Conservation (phyloP, 2,888 invertebrate species). For the Zonitis immaculata region DNA sequence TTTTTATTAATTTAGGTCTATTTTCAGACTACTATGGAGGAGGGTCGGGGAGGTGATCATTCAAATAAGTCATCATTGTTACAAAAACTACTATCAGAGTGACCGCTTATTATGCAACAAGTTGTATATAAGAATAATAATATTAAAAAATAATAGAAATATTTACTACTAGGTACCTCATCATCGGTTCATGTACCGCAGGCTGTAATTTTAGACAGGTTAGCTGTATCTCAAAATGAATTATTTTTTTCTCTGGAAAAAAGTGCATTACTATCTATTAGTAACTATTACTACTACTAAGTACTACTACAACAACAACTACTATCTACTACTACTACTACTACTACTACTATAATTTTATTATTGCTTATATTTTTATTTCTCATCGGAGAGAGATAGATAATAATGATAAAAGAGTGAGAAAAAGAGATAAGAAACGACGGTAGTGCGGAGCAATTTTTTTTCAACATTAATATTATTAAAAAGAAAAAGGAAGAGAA, state of each 20-base stretch:
- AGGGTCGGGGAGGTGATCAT: slow-evolving; percentile 71
- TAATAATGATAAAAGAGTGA: neutral
- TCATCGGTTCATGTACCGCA: slow-evolving; percentile 48
- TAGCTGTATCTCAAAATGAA: slow-evolving; percentile 43
- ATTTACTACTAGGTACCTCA: slow-evolving; percentile 52
- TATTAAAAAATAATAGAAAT: slow-evolving; percentile 38
- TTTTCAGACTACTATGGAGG: slow-evolving; percentile 69
- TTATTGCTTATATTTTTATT: neutral
- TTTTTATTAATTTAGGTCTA: slow-evolving; percentile 3
- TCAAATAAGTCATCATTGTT: slow-evolving; percentile 69
- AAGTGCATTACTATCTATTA: slow-evolving; percentile 48
- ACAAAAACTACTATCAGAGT: slow-evolving; percentile 82
- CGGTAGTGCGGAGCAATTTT: slow-evolving; percentile 39
- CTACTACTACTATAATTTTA: slow-evolving; percentile 24
- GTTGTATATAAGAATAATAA: slow-evolving; percentile 42
- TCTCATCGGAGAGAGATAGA: neutral
- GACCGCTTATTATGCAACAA: slow-evolving; percentile 46
- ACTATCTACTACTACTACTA: slow-evolving; percentile 20
- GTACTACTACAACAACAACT: slow-evolving; percentile 26
- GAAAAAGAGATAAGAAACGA: slow-evolving; percentile 9
- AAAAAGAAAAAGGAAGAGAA: slow-evolving; percentile 22
- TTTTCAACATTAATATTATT: neutral
- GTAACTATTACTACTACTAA: slow-evolving; percentile 18
- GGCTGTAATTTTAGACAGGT: slow-evolving; percentile 51
- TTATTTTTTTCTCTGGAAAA: neutral